Evolutionary conservation across 2,888 invertebrate species (phyloP), one percentile per base, ranked within the genome.

Genomic region (Pandemis heparana): DNA sequence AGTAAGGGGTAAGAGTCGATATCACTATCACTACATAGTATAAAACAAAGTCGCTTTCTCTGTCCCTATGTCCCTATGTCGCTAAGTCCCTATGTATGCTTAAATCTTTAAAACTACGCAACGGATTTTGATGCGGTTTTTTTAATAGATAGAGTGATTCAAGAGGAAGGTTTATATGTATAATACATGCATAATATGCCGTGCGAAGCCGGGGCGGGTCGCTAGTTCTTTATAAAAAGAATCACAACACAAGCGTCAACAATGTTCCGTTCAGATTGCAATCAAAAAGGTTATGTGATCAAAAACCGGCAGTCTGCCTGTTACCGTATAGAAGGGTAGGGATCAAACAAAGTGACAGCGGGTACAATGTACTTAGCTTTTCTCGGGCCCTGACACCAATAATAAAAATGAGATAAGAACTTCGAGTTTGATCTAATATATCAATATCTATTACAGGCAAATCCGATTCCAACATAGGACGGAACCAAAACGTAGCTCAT

Each of bases 401-500:
- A 39, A 60, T 60, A 39, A 60, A 60, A 39, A 32, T 39, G 2
- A 14, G 39, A 60, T 38, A 38, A 60, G n/a, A 14, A 39, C 18
- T 38, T 60, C 68, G 8, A 53, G 2, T 74, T 74, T 48, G 23
- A 70, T 53, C 9, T 65, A 18, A 62, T 71, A 9, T 65, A 18
- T 10, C 38, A 38, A 66, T 69, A 68, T 77, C 63, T 39, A 64
- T 83, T 83, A 71, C 87, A 92, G 92, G 86, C 80, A 85, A 81
- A 79, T 85, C 78, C 75, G 82, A 83, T 74, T 78, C 59, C 5
- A 77, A 84, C 73, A 76, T 76, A 67, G 81, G 78, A 73, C 75
- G 73, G 41, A 83, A 80, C 39, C 88, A 85, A 64, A 53, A 65
- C 75, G 77, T 86, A 72, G 78, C 85, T 46, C 82, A 79, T 71